Percentiles rank a stretch among this genome's conserved stretches.
phyloP scores from a whole-genome alignment of 2,797 vertebrate species.

The Centropyge bicolor region DNA sequence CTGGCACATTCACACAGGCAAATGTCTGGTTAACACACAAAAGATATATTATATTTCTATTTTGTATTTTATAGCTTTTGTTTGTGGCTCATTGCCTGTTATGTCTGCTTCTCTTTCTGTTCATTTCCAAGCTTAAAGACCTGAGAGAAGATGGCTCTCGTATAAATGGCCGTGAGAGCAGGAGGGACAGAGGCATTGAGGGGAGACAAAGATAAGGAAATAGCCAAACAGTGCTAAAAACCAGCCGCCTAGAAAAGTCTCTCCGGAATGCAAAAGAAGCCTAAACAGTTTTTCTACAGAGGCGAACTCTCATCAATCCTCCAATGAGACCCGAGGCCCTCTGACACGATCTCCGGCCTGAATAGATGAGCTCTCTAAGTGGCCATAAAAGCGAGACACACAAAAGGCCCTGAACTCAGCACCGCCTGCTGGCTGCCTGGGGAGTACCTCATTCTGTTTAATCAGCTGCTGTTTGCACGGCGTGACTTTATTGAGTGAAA shows the following conservation, averaged over 20 bases:
- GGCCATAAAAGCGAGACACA: constrained; percentile 47
- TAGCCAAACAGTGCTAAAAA: constrained; percentile 1
- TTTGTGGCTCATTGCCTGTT: constrained; percentile 16
- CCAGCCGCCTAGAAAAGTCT: not conserved
- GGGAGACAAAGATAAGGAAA: not conserved
- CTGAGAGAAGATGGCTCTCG: not conserved
- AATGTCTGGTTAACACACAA: not conserved
- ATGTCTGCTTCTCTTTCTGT: not conserved
- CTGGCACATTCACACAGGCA: not conserved
- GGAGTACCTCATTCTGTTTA: constrained; percentile 38
- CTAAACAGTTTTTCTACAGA: constrained; percentile 21
- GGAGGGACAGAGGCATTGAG: not conserved
- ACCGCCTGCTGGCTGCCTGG: constrained; percentile 45
- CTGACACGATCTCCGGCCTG: constrained; percentile 44
- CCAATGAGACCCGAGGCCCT: constrained; percentile 26
- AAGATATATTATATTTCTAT: not conserved
- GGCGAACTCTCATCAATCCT: constrained; percentile 35
- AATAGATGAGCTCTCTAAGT: constrained; percentile 46
- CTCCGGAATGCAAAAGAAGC: not conserved
- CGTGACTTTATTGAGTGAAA: constrained; percentile 29
- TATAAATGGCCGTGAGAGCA: not conserved
- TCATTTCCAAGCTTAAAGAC: not conserved
- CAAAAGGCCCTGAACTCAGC: constrained; percentile 51
- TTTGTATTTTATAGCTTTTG: not conserved
- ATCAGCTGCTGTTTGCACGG: constrained; percentile 53